phyloP scores from a whole-genome alignment of 2,113 vertebrate genomes.

The Catharus bicknelli region DNA sequence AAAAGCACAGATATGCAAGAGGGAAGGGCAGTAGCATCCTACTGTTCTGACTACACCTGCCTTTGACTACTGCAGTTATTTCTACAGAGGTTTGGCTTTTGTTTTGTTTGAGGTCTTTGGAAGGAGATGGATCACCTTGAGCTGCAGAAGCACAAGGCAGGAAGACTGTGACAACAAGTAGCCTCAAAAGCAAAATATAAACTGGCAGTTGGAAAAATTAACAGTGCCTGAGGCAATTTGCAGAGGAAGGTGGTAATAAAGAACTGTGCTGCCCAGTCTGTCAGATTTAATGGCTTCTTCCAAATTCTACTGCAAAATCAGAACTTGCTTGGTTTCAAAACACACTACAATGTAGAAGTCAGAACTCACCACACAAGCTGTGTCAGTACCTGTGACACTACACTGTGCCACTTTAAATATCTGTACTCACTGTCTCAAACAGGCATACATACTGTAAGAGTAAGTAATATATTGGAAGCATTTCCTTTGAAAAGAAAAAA shows the following conservation, averaged over 20 bases:
- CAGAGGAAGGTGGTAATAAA: not conserved
- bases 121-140: not conserved
- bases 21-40: not conserved
- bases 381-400: not conserved
- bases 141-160: not conserved
- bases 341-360: not conserved
- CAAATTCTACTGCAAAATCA: not conserved
- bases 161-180: not conserved
- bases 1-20: not conserved
- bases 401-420: not conserved
- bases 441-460: accelerated
- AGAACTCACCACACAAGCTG: not conserved
- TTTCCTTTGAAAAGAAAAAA: not conserved
- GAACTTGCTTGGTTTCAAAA: not conserved
- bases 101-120: not conserved
- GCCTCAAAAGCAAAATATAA: not conserved
- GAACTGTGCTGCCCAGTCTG: not conserved
- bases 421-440: not conserved
- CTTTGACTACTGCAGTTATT: not conserved
- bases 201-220: not conserved
- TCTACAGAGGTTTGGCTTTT: not conserved
- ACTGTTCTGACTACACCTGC: not conserved
- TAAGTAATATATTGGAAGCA: not conserved
- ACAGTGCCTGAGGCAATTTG: not conserved
- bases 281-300: not conserved